Evolutionary conservation across 2,113 vertebrate genomes (phyloP), one percentile per base, ranked within the genome.

Genomic region (Muscicapa adusta): DNA sequence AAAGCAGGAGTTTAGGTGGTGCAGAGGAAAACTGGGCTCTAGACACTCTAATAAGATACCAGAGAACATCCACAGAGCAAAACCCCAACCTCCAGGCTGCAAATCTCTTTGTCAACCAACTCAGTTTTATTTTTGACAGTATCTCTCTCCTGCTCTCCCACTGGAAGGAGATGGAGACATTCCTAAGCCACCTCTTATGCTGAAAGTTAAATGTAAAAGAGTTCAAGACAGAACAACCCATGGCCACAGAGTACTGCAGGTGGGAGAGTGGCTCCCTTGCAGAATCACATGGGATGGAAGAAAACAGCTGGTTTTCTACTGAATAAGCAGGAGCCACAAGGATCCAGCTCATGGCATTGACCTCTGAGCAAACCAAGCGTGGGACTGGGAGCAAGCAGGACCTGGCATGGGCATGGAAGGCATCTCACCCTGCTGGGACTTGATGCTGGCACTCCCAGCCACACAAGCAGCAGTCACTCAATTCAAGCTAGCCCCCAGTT

Each of bases 181-280:
- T 73, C 36, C 56, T 40, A 81, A 88, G 60, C 26, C 68, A 73
- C 34, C 36, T 68, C 31, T 82, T 33, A 15, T 40, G 24, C 38
- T 51, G n/a, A 76, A 86, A 67, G 33, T 11, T 42, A 34, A 50
- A 57, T n/a, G 7, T 38, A 4, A 42, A 85, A 82, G 40, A 20
- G 3, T 29, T 2, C 1, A 51, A 48, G 24, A 13, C 16, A 62
- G 25, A 26, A 54, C 6, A 31, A 36, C 12, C 34, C 53, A 20
- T 1, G 1, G 29, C 16, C 63, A 47, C 38, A 45, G 53, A n/a
- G 24, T 28, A 20, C 17, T 51, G 51, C 0, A 6, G 58, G 42
- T 29, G 15, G 53, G n/a, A 67, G 11, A 65, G 62, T 18, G 16
- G 18, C 1, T 48, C 23, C 38, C 16, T 28, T 1, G 0, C n/a